Evolutionary conservation across 2,888 invertebrate species (phyloP).

Genomic region (Nemurella pictetii): DNA sequence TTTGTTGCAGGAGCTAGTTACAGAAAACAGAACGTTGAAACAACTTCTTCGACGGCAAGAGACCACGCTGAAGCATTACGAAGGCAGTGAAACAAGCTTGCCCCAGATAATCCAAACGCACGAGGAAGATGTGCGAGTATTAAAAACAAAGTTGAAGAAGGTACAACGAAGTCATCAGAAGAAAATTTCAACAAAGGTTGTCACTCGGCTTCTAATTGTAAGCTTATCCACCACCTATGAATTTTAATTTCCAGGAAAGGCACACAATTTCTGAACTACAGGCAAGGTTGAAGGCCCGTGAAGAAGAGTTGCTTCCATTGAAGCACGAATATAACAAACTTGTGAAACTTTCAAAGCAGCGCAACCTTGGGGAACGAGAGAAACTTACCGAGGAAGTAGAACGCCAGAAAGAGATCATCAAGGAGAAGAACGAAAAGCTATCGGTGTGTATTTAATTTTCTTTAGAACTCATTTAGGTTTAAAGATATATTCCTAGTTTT

Average conservation of each 20-base stretch:
- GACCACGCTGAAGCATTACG: conserved; percentile 74
- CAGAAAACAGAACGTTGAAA: conserved; percentile 75
- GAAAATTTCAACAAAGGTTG: not conserved
- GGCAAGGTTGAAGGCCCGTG: conserved; percentile 65
- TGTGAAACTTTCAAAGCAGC: conserved; percentile 68
- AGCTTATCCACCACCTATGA: not conserved
- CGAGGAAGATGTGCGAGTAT: conserved; percentile 73
- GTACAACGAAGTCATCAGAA: conserved; percentile 30
- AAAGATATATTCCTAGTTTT: too few species aligned
- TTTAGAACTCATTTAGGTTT: too few species aligned
- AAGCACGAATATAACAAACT: conserved; percentile 73
- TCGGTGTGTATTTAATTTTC: too few species aligned
- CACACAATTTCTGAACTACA: conserved; percentile 44
- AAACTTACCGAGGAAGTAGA: conserved; percentile 65
- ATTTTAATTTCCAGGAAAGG: conserved; percentile 43
- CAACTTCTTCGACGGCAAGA: conserved; percentile 80
- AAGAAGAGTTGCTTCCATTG: conserved; percentile 65
- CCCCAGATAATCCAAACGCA: conserved; percentile 76
- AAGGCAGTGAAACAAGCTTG: conserved; percentile 76
- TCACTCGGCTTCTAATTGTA: not conserved
- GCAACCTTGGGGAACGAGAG: conserved; percentile 69
- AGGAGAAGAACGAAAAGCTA: conserved; percentile 53
- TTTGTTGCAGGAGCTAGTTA: conserved; percentile 61
- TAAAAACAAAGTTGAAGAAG: conserved; percentile 65
- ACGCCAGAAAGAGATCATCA: conserved; percentile 51